A percentile compares a stretch with the other conserved stretches of the same genome.
Evolutionary conservation across 2,113 vertebrate species (phyloP).

Genomic region (Phylloscopus trochilus): DNA sequence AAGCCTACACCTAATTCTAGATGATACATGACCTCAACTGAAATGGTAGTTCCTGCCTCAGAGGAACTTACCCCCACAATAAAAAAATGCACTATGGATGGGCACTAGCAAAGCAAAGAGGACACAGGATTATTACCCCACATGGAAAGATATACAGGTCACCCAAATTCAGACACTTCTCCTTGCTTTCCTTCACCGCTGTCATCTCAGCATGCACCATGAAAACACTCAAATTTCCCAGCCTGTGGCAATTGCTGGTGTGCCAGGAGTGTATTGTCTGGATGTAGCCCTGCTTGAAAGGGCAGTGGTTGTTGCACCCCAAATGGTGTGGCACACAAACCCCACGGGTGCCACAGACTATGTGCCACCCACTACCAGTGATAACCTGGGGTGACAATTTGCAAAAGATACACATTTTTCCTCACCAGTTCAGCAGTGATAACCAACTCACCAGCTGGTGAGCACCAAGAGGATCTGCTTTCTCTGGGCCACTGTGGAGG

Average conservation of each 20-base stretch:
- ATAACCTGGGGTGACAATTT: background rate
- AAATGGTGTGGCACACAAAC: background rate
- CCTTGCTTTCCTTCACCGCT: background rate
- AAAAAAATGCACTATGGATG: background rate
- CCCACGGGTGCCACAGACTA: background rate
- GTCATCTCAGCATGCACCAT: background rate
- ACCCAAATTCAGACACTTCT: background rate
- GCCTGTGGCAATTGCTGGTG: background rate
- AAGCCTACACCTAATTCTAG: background rate
- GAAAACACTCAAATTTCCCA: background rate
- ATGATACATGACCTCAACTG: background rate
- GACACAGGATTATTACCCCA: background rate
- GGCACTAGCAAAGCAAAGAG: background rate
- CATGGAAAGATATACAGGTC: background rate
- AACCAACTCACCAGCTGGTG: fast-evolving
- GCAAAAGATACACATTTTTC: background rate
- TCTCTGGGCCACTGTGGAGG: background rate
- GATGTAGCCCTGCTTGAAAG: background rate
- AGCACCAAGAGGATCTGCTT: background rate
- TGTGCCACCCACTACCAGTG: background rate
- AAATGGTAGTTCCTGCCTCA: background rate
- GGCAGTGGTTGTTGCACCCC: background rate
- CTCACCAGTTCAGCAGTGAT: background rate
- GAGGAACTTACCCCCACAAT: background rate
- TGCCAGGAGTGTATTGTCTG: background rate